phyloP scores from a whole-genome alignment of 2,888 invertebrate species.

The Pheosia gnoma region DNA sequence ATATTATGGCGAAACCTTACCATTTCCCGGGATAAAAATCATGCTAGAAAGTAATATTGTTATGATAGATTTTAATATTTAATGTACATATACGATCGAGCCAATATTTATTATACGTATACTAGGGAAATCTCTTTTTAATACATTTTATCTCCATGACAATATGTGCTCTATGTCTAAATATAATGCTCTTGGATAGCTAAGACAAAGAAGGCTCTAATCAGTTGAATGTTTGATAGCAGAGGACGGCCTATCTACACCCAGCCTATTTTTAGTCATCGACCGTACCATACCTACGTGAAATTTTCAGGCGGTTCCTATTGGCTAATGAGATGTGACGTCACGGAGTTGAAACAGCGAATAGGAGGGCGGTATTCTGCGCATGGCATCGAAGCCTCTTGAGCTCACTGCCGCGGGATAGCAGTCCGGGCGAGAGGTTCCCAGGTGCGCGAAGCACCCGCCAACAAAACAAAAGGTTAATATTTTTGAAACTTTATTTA shows the following conservation, averaged over 20 bases:
- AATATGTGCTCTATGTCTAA: neutral
- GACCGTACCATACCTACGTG: constrained; percentile 79
- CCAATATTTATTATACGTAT: no score
- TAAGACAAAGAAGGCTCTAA: constrained; percentile 30
- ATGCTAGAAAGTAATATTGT: no score
- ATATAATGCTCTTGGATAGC: constrained; percentile 18
- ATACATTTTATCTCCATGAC: no score
- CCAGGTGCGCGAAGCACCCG: constrained; percentile 79
- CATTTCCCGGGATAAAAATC: no score
- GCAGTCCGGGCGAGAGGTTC: constrained; percentile 78
- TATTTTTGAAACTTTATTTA: constrained; percentile 46
- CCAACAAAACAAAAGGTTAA: constrained; percentile 67
- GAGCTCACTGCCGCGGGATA: constrained; percentile 53
- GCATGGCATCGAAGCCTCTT: constrained; percentile 69
- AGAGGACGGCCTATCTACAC: constrained; percentile 37
- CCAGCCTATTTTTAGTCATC: constrained; percentile 77
- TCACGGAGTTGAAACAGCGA: constrained; percentile 67
- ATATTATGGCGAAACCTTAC: no score
- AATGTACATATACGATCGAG: no score
- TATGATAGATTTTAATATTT: no score
- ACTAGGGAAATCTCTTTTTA: no score
- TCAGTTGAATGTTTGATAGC: constrained; percentile 43
- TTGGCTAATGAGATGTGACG: constrained; percentile 71
- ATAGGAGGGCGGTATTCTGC: constrained; percentile 55
- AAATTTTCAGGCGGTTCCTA: constrained; percentile 67